Evolutionary conservation across 1,140 invertebrate genomes (phyloP).

Genomic region (Coptotermes formosanus): DNA sequence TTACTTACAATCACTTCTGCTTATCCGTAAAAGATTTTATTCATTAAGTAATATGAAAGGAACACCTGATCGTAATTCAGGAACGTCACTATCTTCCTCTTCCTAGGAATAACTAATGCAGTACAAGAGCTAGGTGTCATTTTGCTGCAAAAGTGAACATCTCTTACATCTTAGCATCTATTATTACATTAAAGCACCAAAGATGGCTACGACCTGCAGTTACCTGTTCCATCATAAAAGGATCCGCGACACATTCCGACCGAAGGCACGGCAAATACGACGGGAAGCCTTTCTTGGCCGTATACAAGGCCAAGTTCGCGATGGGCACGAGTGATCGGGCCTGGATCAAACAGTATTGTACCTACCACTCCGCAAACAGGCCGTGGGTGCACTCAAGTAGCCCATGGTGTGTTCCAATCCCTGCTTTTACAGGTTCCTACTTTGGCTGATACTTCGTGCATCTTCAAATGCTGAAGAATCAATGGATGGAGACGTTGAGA

Average conservation of each 20-base stretch:
- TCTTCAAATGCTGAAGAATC: slow-evolving; percentile 14
- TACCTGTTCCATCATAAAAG: slow-evolving; percentile 4
- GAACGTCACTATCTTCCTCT: neutral
- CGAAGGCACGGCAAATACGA: neutral
- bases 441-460: neutral
- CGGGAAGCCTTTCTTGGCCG: slow-evolving; percentile 1
- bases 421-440: neutral
- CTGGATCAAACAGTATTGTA: neutral
- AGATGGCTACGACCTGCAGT: neutral
- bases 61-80: neutral
- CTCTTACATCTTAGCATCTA: neutral
- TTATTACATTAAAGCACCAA: neutral
- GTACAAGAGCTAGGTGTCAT: neutral
- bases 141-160: neutral
- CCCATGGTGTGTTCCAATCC: neutral
- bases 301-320: neutral
- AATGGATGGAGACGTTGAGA: neutral
- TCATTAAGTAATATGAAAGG: neutral
- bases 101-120: neutral
- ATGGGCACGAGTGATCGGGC: slow-evolving; percentile 6
- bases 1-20: too few species aligned
- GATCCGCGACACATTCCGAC: slow-evolving; percentile 1
- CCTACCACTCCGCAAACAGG: neutral
- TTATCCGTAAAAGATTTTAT: neutral
- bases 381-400: neutral